Percentiles rank a stretch among this genome's conserved stretches.
These are phyloP conservation scores for Oryzias sinensis DNA, from an alignment of 2,797 vertebrate species.

Conservation along the genomic window DNA sequence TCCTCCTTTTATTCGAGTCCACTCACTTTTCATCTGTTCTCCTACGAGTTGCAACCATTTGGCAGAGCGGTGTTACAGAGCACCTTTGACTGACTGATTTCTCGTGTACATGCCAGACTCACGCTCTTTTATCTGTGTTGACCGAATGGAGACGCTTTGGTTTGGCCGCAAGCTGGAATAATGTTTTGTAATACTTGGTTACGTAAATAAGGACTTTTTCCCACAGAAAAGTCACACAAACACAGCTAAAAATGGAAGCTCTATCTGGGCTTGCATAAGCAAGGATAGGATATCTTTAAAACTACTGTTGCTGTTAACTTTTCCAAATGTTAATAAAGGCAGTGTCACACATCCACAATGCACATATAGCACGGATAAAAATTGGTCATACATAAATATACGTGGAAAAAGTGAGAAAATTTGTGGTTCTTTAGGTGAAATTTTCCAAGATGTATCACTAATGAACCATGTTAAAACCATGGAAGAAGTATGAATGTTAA, in stretches of 20 bases:
- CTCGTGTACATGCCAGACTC: constrained; percentile 34
- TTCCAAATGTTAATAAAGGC: no score
- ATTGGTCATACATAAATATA: no score
- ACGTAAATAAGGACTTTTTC: not conserved
- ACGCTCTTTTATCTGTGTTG: constrained; percentile 15
- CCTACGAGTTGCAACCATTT: constrained; percentile 50
- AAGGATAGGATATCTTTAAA: not conserved
- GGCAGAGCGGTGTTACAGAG: constrained; percentile 35
- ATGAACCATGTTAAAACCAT: no score
- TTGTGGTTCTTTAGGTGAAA: no score
- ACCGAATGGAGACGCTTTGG: constrained; percentile 7
- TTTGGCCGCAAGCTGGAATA: constrained; percentile 9
- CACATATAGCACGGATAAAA: no score
- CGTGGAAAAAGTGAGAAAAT: no score
- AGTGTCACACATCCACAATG: no score
- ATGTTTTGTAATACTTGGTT: constrained; percentile 18
- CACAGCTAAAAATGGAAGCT: not conserved
- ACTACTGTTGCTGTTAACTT: not conserved
- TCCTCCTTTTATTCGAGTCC: no score
- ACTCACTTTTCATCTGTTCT: constrained; percentile 36
- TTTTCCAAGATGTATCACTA: no score
- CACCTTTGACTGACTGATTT: constrained; percentile 40
- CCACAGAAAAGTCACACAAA: not conserved
- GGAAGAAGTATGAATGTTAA: no score
- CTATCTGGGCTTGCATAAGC: not conserved